Percentiles rank a stretch among this genome's conserved stretches.
Conservation (phyloP, 2,888 invertebrate genomes). For the Plemyria rubiginata region DNA sequence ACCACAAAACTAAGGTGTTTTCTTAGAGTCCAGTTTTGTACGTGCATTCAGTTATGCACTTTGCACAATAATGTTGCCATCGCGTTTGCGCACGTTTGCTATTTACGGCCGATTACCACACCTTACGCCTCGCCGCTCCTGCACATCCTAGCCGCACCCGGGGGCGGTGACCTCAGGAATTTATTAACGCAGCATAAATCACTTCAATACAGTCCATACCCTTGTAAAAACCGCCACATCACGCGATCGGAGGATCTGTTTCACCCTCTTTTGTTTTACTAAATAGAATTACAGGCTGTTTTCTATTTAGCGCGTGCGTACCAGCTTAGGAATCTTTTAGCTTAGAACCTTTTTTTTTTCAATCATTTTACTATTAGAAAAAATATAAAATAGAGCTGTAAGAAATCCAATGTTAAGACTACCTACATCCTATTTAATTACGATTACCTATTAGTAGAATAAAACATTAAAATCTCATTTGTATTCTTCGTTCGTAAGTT, state of each 20-base stretch:
- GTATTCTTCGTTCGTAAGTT: too few species aligned
- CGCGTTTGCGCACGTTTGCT: conserved; percentile 21
- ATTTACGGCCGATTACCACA: conserved; percentile 45
- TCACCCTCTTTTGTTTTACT: conserved; percentile 58
- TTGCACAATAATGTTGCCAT: conserved; percentile 26
- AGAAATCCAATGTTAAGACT: too few species aligned
- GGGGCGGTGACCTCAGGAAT: conserved; percentile 66
- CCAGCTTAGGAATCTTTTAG: neutral
- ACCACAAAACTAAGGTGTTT: neutral
- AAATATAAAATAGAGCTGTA: neutral
- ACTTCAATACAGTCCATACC: conserved; percentile 55
- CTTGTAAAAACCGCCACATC: conserved; percentile 56
- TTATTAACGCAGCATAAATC: conserved; percentile 71
- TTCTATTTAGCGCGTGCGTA: conserved; percentile 17
- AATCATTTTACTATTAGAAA: neutral
- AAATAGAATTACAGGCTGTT: conserved; percentile 44
- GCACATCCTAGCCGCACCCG: conserved; percentile 53
- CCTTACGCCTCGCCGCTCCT: conserved; percentile 57
- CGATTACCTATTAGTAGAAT: too few species aligned
- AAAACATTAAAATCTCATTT: conserved; percentile 13
- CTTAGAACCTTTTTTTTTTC: neutral
- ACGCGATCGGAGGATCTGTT: conserved; percentile 59
- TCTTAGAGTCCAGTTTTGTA: neutral
- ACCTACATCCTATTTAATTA: too few species aligned
- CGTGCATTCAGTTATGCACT: conserved; percentile 1